phyloP scores from a whole-genome alignment of 2,888 invertebrate genomes.

The Chalcosyrphus nemorum region DNA sequence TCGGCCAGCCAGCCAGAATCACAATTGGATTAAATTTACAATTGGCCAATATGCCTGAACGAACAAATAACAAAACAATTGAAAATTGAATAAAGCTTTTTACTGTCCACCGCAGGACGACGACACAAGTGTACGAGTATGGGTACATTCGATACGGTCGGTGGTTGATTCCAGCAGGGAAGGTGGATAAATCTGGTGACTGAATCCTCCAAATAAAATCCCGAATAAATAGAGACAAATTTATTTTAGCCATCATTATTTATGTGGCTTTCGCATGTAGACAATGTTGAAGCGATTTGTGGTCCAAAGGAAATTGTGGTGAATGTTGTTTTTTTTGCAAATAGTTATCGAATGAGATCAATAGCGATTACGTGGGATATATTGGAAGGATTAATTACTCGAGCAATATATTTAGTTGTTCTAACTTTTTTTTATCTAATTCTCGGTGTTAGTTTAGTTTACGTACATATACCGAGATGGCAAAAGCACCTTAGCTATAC shows the following conservation, averaged over 20 bases:
- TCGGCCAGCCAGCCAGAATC: slow-evolving; percentile 29
- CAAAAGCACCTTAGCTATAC: no score
- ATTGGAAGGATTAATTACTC: slow-evolving; percentile 19
- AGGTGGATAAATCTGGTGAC: slow-evolving; percentile 72
- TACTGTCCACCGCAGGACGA: slow-evolving; percentile 71
- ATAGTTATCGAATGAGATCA: slow-evolving; percentile 34
- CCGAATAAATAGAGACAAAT: slow-evolving; percentile 73
- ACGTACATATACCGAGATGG: no score
- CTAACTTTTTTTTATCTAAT: background rate
- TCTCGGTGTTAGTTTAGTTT: background rate
- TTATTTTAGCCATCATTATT: slow-evolving; percentile 73
- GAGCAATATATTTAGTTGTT: background rate
- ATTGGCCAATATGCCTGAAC: slow-evolving; percentile 74
- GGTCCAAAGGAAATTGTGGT: slow-evolving; percentile 66
- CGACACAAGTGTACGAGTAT: no score
- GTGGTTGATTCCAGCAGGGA: slow-evolving; percentile 31
- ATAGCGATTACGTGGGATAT: slow-evolving; percentile 54
- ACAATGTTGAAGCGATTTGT: slow-evolving; percentile 73
- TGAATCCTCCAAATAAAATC: slow-evolving; percentile 72
- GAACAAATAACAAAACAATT: slow-evolving; percentile 76
- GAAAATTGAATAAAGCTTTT: slow-evolving; percentile 75
- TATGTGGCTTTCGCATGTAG: slow-evolving; percentile 71
- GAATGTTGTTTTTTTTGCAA: slow-evolving; percentile 29
- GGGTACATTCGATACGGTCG: slow-evolving; percentile 43
- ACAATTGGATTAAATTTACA: slow-evolving; percentile 75